Conservation (phyloP, 2,797 vertebrate genomes). For the Sebastes matsubarae region DNA sequence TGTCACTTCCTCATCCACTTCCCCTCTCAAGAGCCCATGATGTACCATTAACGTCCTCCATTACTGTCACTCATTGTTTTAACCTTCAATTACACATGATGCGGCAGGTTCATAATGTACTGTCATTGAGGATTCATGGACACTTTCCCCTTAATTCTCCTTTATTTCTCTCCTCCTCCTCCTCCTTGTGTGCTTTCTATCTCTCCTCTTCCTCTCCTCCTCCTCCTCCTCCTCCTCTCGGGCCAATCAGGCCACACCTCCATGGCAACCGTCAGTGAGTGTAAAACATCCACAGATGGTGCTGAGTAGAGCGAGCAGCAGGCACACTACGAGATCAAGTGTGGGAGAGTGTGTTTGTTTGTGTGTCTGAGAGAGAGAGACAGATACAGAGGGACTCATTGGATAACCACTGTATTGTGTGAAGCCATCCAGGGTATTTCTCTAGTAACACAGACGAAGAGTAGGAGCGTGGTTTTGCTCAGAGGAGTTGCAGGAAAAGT, state of each 20-base stretch:
- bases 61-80: conserved; percentile 58
- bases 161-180: conserved; percentile 58
- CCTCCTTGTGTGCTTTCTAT: conserved; percentile 46
- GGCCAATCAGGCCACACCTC: conserved; percentile 85
- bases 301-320: conserved; percentile 79
- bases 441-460: conserved; percentile 44
- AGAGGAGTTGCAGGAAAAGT: conserved; percentile 62
- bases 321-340: conserved; percentile 74
- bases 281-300: conserved; percentile 87
- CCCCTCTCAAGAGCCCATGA: neutral
- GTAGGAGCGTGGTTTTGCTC: conserved; percentile 28
- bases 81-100: conserved; percentile 56
- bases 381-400: conserved; percentile 23
- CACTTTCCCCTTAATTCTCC: conserved; percentile 71
- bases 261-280: conserved; percentile 84
- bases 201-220: conserved; percentile 35
- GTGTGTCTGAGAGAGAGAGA: conserved; percentile 48
- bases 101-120: conserved; percentile 70
- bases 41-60: conserved; percentile 36
- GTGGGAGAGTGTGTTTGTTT: conserved; percentile 70
- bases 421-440: conserved; percentile 33
- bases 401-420: conserved; percentile 54
- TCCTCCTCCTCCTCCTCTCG: conserved; percentile 63
- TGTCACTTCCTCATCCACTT: conserved; percentile 10
- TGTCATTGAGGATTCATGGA: conserved; percentile 82